Percentiles rank a stretch among this genome's conserved stretches.
Conservation (phyloP, 2,888 invertebrate genomes). For the Melipona beecheii region DNA sequence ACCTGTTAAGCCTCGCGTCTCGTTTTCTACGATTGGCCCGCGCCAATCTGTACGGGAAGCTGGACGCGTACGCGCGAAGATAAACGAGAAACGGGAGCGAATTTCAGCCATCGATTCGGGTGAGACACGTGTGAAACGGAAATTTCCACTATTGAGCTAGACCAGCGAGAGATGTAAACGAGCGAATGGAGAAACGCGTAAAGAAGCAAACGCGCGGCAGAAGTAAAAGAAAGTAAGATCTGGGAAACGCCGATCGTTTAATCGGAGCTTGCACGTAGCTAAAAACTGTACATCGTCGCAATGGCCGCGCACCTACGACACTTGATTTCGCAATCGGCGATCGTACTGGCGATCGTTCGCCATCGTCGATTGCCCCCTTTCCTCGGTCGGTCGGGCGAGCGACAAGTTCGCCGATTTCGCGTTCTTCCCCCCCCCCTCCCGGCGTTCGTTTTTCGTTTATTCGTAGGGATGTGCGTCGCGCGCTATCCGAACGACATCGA, state of each 20-base stretch:
- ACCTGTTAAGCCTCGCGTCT: conserved; percentile 13
- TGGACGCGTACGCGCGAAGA: not conserved
- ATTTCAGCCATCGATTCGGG: not conserved
- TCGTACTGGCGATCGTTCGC: conserved; percentile 23
- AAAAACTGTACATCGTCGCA: conserved; percentile 31
- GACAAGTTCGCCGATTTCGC: conserved; percentile 18
- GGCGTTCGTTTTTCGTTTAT: conserved; percentile 33
- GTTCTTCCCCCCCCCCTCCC: conserved; percentile 24
- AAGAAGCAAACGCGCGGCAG: not conserved
- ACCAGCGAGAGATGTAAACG: not conserved
- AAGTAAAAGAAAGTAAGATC: not conserved
- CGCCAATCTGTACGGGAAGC: conserved; percentile 40
- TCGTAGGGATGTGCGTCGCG: conserved; percentile 22
- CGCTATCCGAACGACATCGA: conserved; percentile 34
- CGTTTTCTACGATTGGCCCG: conserved; percentile 50
- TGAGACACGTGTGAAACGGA: not conserved
- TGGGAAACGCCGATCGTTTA: not conserved
- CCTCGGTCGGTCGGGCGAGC: conserved; percentile 26
- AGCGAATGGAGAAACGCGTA: not conserved
- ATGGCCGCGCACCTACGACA: conserved; percentile 31
- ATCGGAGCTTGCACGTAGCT: conserved; percentile 4
- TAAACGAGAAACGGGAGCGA: not conserved
- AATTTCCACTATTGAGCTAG: not conserved
- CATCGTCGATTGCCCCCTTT: no score
- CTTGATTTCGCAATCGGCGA: conserved; percentile 31